phyloP scores from a whole-genome alignment of 37 sponge, comb jelly and placozoan genomes.

The Geodia barretti region DNA sequence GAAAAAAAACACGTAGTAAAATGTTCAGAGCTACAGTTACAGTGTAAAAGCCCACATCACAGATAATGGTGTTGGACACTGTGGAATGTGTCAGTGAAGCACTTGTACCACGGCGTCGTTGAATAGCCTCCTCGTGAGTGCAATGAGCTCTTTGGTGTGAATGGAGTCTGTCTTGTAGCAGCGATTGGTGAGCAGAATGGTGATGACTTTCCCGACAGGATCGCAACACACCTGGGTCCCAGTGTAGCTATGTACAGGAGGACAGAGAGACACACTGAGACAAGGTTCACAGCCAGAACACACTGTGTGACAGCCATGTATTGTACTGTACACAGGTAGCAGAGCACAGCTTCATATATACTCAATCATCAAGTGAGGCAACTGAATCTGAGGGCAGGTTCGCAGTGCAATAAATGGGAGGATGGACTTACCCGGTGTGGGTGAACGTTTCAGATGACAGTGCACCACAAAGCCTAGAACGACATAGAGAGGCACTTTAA shows the following conservation, averaged over 20 bases:
- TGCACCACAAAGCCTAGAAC: slow-evolving; percentile 10
- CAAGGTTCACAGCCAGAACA: neutral
- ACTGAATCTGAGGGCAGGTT: no score
- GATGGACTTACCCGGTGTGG: slow-evolving; percentile 34
- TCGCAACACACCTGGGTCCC: slow-evolving; percentile 20
- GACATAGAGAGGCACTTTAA: neutral
- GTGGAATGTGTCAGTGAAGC: neutral
- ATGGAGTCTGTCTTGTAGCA: slow-evolving; percentile 5
- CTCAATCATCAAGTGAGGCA: no score
- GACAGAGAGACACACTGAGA: neutral
- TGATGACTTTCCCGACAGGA: neutral
- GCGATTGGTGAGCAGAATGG: slow-evolving; percentile 19
- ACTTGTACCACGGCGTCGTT: slow-evolving; percentile 10
- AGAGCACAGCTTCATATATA: no score
- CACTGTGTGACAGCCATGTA: neutral
- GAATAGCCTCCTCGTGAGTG: neutral
- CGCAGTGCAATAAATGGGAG: no score
- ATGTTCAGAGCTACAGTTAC: no score
- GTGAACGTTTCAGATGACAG: slow-evolving; percentile 13
- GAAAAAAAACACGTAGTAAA: no score
- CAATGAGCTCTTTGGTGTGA: neutral
- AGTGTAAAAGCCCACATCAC: no score
- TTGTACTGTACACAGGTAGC: no score
- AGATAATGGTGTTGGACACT: no score
- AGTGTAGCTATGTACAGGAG: slow-evolving; percentile 1